Conservation (phyloP, 1,140 invertebrate species). For the Brachionus koreanus region DNA sequence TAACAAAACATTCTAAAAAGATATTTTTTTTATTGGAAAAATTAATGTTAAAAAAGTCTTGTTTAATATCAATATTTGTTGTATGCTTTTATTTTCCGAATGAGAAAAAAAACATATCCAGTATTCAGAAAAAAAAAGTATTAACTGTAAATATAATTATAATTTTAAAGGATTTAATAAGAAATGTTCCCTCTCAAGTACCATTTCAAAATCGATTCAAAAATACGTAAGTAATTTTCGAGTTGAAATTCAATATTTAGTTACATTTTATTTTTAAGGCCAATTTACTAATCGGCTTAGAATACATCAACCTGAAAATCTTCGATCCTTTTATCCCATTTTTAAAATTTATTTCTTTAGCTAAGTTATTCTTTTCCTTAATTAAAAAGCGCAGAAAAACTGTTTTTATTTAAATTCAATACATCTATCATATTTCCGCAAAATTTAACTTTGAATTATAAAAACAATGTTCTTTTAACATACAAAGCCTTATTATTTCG, state of each 20-base stretch:
- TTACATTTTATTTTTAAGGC: neutral
- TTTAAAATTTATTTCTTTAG: neutral
- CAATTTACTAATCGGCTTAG: neutral
- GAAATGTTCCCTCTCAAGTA: neutral
- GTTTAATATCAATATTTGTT: neutral
- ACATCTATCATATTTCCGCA: neutral
- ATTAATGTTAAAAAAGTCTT: neutral
- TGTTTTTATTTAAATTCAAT: neutral
- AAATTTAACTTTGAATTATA: neutral
- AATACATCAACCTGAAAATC: neutral
- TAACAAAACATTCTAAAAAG: too few species aligned
- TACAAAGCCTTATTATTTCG: neutral
- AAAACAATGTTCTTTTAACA: neutral
- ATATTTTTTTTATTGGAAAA: neutral
- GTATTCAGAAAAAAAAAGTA: neutral
- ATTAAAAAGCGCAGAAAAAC: neutral
- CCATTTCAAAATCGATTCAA: neutral
- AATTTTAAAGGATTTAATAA: neutral
- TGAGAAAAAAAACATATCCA: neutral
- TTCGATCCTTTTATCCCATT: neutral
- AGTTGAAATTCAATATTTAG: neutral
- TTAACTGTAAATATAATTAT: neutral
- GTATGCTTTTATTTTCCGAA: neutral
- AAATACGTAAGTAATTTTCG: neutral
- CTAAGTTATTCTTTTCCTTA: neutral